These are phyloP conservation scores for Amblyjoppa proteus DNA, from an alignment of 2,888 invertebrate species.

Conservation along the genomic window DNA sequence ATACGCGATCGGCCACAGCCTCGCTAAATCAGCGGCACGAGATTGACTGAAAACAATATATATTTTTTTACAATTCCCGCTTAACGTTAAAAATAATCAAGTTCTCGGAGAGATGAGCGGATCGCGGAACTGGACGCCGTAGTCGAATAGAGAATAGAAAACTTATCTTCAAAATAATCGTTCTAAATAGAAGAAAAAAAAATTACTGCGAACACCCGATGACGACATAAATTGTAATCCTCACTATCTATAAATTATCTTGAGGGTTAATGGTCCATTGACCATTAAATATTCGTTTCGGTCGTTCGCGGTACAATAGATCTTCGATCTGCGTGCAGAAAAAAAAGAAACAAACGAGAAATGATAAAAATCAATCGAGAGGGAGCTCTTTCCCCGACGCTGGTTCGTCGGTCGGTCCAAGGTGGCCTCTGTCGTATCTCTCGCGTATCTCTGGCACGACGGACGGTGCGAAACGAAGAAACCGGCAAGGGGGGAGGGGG, in stretches of 20 bases:
- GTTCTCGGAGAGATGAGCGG: no score
- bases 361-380: not conserved
- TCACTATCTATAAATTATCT: no score
- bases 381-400: not conserved
- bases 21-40: no score
- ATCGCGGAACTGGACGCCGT: no score
- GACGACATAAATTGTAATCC: no score
- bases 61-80: not conserved
- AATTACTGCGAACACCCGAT: no score
- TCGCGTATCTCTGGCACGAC: constrained; percentile 28
- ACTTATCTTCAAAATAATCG: no score
- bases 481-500: constrained; percentile 35
- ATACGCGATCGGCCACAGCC: not conserved
- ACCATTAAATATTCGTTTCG: not conserved
- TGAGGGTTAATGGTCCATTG: not conserved
- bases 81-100: no score
- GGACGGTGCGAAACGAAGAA: constrained; percentile 59
- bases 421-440: constrained; percentile 43
- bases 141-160: no score
- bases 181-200: no score
- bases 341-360: not conserved
- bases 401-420: constrained; percentile 32
- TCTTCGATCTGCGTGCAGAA: not conserved
- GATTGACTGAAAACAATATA: not conserved
- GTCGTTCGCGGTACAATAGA: not conserved